Conservation (phyloP, 2,888 invertebrate species). For the Andrena camellia region DNA sequence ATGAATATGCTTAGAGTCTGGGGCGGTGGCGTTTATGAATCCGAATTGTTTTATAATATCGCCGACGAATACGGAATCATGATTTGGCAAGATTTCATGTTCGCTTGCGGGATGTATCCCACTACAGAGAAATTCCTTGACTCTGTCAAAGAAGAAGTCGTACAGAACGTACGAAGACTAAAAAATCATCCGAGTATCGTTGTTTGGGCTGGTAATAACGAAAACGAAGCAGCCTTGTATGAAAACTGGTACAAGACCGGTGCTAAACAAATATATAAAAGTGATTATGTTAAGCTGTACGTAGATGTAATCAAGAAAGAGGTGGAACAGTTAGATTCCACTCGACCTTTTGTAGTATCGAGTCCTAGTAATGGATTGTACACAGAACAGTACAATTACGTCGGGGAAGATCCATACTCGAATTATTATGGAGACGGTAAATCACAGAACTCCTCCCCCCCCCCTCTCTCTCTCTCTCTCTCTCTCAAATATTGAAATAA, state of each 20-base stretch:
- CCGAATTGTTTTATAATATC: slow-evolving; percentile 94
- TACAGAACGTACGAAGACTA: slow-evolving; percentile 92
- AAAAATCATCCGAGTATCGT: slow-evolving; percentile 95
- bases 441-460: background rate
- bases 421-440: slow-evolving; percentile 94
- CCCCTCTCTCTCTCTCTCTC: background rate
- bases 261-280: slow-evolving; percentile 87
- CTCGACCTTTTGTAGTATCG: slow-evolving; percentile 91
- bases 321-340: slow-evolving; percentile 88
- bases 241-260: slow-evolving; percentile 91
- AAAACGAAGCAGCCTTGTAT: slow-evolving; percentile 96
- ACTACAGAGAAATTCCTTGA: slow-evolving; percentile 89
- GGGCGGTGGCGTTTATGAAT: slow-evolving; percentile 99
- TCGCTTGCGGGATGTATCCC: slow-evolving; percentile 98
- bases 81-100: slow-evolving; percentile 99
- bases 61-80: slow-evolving; percentile 96
- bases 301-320: slow-evolving; percentile 90
- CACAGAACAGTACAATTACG: slow-evolving; percentile 91
- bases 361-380: slow-evolving; percentile 96
- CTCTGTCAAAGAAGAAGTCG: slow-evolving; percentile 91
- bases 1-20: slow-evolving; percentile 98
- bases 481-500: slow-evolving; percentile 15
- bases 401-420: slow-evolving; percentile 92
- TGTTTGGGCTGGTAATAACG: slow-evolving; percentile 98
- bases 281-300: slow-evolving; percentile 94